Conservation (phyloP, 2,888 invertebrate species). For the Trisateles emortualis region DNA sequence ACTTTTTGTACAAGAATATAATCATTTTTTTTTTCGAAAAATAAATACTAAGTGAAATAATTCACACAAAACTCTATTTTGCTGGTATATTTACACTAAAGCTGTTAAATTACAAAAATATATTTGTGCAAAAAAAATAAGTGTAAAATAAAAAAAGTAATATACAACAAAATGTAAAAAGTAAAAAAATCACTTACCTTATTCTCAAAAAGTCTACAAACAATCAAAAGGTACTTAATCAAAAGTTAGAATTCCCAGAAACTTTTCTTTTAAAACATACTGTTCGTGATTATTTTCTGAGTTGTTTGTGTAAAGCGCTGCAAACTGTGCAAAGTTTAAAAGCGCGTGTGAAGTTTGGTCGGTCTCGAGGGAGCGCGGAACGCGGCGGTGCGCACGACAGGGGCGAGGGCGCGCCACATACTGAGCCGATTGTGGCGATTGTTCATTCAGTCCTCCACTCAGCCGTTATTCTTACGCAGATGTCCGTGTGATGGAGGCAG, state of each 20-base stretch:
- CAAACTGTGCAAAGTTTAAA: slow-evolving; percentile 47
- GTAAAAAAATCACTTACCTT: slow-evolving; percentile 31
- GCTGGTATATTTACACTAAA: too few relatives aligned
- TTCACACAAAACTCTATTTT: too few relatives aligned
- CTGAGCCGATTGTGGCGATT: slow-evolving; percentile 80
- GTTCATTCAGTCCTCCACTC: slow-evolving; percentile 78
- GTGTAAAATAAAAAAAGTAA: not conserved
- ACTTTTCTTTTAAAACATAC: slow-evolving; percentile 23
- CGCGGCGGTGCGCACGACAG: slow-evolving; percentile 64
- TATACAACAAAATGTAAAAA: not conserved
- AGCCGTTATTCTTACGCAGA: slow-evolving; percentile 84
- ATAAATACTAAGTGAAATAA: too few relatives aligned
- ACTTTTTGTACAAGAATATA: too few relatives aligned
- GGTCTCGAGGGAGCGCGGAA: slow-evolving; percentile 59
- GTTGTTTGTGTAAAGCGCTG: slow-evolving; percentile 21
- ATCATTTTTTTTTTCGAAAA: too few relatives aligned
- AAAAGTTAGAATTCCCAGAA: slow-evolving; percentile 34
- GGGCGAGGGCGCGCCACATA: slow-evolving; percentile 74
- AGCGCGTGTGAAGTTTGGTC: slow-evolving; percentile 66
- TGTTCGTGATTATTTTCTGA: slow-evolving; percentile 26
- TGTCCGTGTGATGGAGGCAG: slow-evolving; percentile 71
- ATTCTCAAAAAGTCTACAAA: slow-evolving; percentile 28
- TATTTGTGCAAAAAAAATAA: too few relatives aligned
- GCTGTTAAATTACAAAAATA: too few relatives aligned
- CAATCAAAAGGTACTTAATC: slow-evolving; percentile 33